These are phyloP conservation scores for Himalopsyche tibetana DNA, from an alignment of 2,888 invertebrate genomes.

Conservation along the genomic window DNA sequence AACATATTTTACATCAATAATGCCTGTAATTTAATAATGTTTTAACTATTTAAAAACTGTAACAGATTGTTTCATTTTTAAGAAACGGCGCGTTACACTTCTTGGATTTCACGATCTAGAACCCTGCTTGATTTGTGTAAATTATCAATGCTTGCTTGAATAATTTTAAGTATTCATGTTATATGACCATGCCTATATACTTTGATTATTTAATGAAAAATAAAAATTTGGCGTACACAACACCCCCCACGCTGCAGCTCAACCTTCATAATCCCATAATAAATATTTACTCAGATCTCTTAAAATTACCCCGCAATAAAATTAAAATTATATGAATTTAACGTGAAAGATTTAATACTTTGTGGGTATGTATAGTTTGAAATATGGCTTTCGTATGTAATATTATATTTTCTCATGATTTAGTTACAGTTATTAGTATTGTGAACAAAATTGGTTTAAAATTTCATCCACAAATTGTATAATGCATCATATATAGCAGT, in stretches of 20 bases:
- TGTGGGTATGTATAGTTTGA: background rate
- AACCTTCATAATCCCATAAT: background rate
- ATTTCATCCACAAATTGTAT: slow-evolving; percentile 40
- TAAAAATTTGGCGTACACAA: too few species aligned
- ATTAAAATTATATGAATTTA: slow-evolving; percentile 40
- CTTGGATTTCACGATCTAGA: too few species aligned
- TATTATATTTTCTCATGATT: slow-evolving; percentile 18
- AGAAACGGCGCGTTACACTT: too few species aligned
- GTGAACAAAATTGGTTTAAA: slow-evolving; percentile 38
- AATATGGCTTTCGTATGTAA: background rate
- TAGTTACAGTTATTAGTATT: slow-evolving; percentile 42
- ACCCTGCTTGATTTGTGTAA: too few species aligned
- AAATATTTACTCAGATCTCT: slow-evolving; percentile 28
- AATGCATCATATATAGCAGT: slow-evolving; percentile 37
- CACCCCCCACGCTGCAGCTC: background rate
- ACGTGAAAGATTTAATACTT: slow-evolving; percentile 6
- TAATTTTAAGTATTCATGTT: too few species aligned
- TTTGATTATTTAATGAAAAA: too few species aligned
- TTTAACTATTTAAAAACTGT: too few species aligned
- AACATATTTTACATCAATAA: too few species aligned
- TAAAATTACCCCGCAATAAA: background rate
- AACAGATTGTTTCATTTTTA: too few species aligned
- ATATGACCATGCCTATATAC: too few species aligned
- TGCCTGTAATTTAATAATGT: too few species aligned
- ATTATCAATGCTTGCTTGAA: too few species aligned